Evolutionary conservation across 2,888 invertebrate species (phyloP).

Genomic region (Thysanoteuthis rhombus): DNA sequence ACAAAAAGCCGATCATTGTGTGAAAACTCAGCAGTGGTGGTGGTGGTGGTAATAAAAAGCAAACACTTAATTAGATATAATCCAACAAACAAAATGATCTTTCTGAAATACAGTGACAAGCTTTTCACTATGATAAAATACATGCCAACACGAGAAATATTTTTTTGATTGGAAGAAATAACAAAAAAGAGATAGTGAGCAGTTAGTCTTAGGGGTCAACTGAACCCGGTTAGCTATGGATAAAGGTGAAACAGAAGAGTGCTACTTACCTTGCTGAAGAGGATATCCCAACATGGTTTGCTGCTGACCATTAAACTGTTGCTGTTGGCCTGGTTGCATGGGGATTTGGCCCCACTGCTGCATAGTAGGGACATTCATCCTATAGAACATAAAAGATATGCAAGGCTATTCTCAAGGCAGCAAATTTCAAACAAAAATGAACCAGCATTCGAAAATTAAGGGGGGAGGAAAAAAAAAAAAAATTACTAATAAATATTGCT

Average conservation of each 20-base stretch:
- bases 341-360: conserved; percentile 55
- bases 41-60: not conserved
- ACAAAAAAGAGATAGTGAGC: not conserved
- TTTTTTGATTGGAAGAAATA: too few relatives aligned
- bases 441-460: not conserved
- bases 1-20: not conserved
- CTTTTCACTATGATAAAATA: not conserved
- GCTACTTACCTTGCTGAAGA: conserved; percentile 54
- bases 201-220: not conserved
- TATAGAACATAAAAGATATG: conserved; percentile 32
- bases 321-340: conserved; percentile 57
- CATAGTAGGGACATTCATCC: conserved; percentile 46
- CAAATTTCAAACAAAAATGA: not conserved
- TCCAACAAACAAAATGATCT: not conserved
- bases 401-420: not conserved
- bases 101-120: not conserved
- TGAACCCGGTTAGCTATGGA: too few relatives aligned
- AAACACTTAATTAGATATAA: not conserved
- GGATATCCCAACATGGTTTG: conserved; percentile 55
- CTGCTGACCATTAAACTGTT: conserved; percentile 48
- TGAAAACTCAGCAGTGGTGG: too few relatives aligned
- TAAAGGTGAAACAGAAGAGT: not conserved
- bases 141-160: not conserved
- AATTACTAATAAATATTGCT: too few relatives aligned
- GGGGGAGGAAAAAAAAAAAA: too few relatives aligned